phyloP scores from a whole-genome alignment of 2,113 vertebrate species.

The Zosterops pallidus region DNA sequence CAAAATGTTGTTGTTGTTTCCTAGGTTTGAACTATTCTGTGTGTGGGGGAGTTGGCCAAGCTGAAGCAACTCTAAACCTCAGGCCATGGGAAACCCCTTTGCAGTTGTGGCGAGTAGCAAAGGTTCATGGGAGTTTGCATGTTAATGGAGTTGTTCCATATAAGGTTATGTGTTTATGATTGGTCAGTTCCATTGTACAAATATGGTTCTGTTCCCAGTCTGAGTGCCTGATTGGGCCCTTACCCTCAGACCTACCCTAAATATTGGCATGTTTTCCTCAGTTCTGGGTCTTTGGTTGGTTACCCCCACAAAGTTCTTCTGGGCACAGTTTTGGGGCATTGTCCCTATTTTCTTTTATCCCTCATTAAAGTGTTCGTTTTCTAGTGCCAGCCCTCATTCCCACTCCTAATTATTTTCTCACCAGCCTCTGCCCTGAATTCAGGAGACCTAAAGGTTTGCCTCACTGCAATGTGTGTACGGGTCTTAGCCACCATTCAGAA shows the following conservation, averaged over 20 bases:
- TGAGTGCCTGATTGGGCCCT: not conserved
- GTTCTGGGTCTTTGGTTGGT: not conserved
- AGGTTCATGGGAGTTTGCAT: not conserved
- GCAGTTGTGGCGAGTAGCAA: not conserved
- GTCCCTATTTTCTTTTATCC: not conserved
- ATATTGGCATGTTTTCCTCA: not conserved
- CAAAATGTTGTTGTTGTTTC: not conserved
- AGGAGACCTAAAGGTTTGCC: not conserved
- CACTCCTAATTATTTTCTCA: not conserved
- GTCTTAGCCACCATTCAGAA: not conserved
- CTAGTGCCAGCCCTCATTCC: not conserved
- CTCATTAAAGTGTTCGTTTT: not conserved
- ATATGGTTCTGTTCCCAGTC: not conserved
- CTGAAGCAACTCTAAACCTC: not conserved
- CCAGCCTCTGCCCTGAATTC: not conserved
- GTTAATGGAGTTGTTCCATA: not conserved
- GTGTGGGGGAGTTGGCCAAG: not conserved
- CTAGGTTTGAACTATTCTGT: not conserved
- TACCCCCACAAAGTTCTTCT: not conserved
- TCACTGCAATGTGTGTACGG: not conserved
- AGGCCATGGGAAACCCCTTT: not conserved
- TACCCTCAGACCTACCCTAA: not conserved
- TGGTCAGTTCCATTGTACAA: not conserved
- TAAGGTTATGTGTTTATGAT: not conserved
- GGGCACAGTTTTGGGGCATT: not conserved